These are phyloP conservation scores for Syritta pipiens DNA, from an alignment of 2,888 invertebrate species.

Conservation along the genomic window DNA sequence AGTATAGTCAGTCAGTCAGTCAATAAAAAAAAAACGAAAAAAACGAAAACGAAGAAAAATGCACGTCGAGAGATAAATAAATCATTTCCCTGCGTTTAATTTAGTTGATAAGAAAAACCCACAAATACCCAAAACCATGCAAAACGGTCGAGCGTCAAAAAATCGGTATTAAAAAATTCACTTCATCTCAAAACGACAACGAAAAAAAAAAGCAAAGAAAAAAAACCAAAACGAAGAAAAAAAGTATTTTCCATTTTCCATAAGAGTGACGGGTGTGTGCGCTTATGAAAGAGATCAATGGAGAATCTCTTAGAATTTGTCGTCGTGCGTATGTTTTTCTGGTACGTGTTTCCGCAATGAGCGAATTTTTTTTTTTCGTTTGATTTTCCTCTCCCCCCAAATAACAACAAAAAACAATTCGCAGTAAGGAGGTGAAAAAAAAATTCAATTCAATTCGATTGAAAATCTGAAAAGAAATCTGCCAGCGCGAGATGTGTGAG, in stretches of 20 bases:
- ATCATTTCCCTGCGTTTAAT: slow-evolving; percentile 4
- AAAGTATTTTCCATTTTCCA: slow-evolving; percentile 39
- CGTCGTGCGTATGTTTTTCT: slow-evolving; percentile 18
- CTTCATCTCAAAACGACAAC: no score
- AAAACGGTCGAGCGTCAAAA: slow-evolving; percentile 46
- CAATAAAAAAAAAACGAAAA: no score
- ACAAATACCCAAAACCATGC: background rate
- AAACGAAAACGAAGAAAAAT: no score
- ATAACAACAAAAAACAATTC: slow-evolving; percentile 17
- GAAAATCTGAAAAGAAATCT: slow-evolving; percentile 46
- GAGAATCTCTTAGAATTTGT: slow-evolving; percentile 35
- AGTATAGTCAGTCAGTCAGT: no score
- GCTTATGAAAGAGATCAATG: slow-evolving; percentile 64
- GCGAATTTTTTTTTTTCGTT: slow-evolving; percentile 7
- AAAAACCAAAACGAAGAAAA: slow-evolving; percentile 15
- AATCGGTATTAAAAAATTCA: background rate
- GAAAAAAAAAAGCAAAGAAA: background rate
- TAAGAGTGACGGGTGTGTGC: slow-evolving; percentile 52
- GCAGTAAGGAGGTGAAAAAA: background rate
- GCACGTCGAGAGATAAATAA: slow-evolving; percentile 6
- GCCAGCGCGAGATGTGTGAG: no score
- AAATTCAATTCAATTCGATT: no score
- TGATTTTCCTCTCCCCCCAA: no score
- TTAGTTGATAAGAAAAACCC: background rate
- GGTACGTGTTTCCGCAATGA: slow-evolving; percentile 51